Conservation (phyloP, 2,888 invertebrate genomes). For the Osmoderma eremita region DNA sequence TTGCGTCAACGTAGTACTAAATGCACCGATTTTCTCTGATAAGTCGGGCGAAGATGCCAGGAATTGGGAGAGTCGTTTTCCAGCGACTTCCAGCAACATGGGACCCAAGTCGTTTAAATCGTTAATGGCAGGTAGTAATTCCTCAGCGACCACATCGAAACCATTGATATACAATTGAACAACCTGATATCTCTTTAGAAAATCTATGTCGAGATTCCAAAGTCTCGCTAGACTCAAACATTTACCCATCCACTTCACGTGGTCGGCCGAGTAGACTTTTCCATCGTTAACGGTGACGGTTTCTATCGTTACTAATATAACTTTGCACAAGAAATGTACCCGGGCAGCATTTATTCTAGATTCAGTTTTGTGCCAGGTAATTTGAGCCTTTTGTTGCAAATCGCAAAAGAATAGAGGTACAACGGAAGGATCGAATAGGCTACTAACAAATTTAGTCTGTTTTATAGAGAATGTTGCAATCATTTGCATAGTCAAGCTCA, state of each 20-base stretch:
- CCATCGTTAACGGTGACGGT: slow-evolving; percentile 73
- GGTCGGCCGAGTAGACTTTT: slow-evolving; percentile 64
- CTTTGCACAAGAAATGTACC: slow-evolving; percentile 77
- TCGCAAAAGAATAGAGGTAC: slow-evolving; percentile 69
- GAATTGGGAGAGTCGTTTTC: slow-evolving; percentile 78
- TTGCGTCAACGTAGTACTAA: slow-evolving; percentile 79
- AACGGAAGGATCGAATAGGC: slow-evolving; percentile 79
- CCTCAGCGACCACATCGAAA: slow-evolving; percentile 70
- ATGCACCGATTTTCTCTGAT: slow-evolving; percentile 76
- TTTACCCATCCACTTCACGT: slow-evolving; percentile 77
- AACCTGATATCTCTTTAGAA: slow-evolving; percentile 79
- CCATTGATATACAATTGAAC: slow-evolving; percentile 72
- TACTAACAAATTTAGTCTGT: slow-evolving; percentile 75
- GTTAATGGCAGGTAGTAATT: slow-evolving; percentile 73
- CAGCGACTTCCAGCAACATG: slow-evolving; percentile 82
- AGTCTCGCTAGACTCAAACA: slow-evolving; percentile 76
- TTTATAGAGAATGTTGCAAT: slow-evolving; percentile 82
- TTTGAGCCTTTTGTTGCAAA: slow-evolving; percentile 65
- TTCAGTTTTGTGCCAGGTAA: slow-evolving; percentile 74
- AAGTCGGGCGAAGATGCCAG: slow-evolving; percentile 70
- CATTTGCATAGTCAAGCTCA: slow-evolving; percentile 80
- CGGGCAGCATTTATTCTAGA: slow-evolving; percentile 74
- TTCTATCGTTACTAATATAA: slow-evolving; percentile 79
- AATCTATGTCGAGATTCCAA: slow-evolving; percentile 81
- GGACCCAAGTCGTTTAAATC: slow-evolving; percentile 76